Conservation (phyloP, 2,888 invertebrate genomes). For the Aphidius colemani region DNA sequence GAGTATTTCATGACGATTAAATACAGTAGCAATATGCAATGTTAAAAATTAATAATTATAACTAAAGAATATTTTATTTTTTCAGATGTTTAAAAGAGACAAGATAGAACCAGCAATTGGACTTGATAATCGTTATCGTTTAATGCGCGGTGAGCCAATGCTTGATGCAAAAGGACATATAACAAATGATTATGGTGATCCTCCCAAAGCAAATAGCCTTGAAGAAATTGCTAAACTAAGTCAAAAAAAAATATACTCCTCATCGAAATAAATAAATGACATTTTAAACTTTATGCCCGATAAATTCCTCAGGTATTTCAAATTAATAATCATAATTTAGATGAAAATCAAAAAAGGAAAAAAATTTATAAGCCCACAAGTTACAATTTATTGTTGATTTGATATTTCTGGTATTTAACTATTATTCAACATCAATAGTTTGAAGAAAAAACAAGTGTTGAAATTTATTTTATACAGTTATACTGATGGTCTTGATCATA, state of each 20-base stretch:
- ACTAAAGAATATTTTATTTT: constrained; percentile 5
- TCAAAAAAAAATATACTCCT: neutral
- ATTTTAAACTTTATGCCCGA: no score
- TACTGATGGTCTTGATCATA: neutral
- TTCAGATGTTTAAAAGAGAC: constrained; percentile 38
- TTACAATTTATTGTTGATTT: no score
- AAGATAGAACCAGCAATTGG: constrained; percentile 45
- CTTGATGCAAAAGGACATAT: constrained; percentile 47
- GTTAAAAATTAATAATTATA: neutral
- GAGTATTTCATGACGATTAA: neutral
- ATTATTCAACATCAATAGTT: no score
- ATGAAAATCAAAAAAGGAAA: neutral
- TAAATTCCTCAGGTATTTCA: no score
- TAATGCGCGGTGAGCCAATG: constrained; percentile 52
- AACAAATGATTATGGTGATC: constrained; percentile 46
- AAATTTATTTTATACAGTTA: neutral
- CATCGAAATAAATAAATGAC: neutral
- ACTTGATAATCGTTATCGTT: constrained; percentile 55
- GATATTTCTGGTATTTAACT: no score
- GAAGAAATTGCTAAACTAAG: constrained; percentile 8
- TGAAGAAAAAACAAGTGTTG: neutral
- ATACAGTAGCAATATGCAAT: neutral
- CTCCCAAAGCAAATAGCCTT: constrained; percentile 27
- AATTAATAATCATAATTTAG: no score
- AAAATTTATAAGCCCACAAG: neutral